Conservation (phyloP, 2,797 vertebrate genomes). For the Setipinna tenuifilis region DNA sequence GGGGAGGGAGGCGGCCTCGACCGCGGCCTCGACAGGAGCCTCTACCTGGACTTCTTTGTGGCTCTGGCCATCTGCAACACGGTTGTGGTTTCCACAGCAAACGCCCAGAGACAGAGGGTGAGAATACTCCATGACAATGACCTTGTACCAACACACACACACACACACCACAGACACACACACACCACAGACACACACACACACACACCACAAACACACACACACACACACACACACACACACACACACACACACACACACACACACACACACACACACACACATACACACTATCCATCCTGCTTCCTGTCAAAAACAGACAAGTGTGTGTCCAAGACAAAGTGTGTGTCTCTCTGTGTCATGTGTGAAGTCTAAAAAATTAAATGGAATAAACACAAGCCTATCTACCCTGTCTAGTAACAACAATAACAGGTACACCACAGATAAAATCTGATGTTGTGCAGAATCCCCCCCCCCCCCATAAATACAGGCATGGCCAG, state of each 20-base stretch:
- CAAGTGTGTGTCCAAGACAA: background rate
- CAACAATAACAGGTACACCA: conserved; percentile 42
- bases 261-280: background rate
- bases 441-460: background rate
- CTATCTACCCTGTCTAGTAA: background rate
- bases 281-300: background rate
- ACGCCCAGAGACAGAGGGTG: conserved; percentile 87
- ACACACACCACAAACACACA: background rate
- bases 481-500: conserved; percentile 29
- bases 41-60: conserved; percentile 91
- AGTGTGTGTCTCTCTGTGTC: background rate
- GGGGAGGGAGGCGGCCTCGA: conserved; percentile 15
- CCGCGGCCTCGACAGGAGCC: conserved; percentile 32
- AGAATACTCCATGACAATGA: conserved; percentile 61
- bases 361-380: background rate
- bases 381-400: background rate
- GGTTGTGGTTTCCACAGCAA: conserved; percentile 91
- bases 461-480: background rate
- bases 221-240: background rate
- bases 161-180: background rate
- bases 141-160: conserved; percentile 35
- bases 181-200: background rate
- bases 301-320: too few relatives aligned
- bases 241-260: background rate
- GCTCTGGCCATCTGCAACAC: conserved; percentile 96